phyloP scores from a whole-genome alignment of 2,113 vertebrate species.

The Paedocypris sp. region DNA sequence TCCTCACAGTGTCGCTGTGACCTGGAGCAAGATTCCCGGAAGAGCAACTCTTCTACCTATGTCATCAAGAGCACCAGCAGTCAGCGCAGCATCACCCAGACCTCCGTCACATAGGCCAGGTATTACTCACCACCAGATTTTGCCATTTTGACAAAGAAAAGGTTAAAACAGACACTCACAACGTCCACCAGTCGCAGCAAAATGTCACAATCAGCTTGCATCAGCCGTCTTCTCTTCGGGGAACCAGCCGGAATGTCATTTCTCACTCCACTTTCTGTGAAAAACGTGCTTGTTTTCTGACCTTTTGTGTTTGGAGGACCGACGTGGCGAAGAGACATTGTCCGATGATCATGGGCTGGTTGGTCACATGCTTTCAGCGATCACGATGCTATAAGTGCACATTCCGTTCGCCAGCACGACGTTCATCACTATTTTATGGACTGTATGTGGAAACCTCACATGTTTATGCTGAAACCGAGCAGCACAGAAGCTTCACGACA shows the following conservation, averaged over 20 bases:
- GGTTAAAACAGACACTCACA: background rate
- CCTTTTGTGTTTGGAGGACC: background rate
- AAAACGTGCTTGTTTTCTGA: background rate
- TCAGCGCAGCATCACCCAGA: conserved; percentile 72
- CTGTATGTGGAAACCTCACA: too few relatives aligned
- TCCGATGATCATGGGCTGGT: background rate
- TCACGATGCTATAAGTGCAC: background rate
- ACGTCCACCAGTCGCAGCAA: background rate
- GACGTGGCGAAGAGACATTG: background rate
- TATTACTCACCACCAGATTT: background rate
- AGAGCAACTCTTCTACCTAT: conserved; percentile 86
- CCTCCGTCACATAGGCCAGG: conserved; percentile 53
- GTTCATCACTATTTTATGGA: background rate
- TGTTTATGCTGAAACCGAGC: too few relatives aligned
- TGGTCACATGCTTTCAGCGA: background rate
- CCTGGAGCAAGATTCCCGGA: conserved; percentile 66
- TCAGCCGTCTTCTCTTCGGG: background rate
- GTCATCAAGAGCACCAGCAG: conserved; percentile 77
- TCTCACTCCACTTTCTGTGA: background rate
- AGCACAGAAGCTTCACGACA: too few relatives aligned
- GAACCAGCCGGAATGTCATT: background rate
- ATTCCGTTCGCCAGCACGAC: background rate
- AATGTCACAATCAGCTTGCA: background rate
- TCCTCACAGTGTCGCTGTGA: conserved; percentile 62
- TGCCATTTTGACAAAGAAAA: background rate